Evolutionary conservation across 92 coral and sea anemone species (phyloP), one percentile per base, ranked within the genome.

Genomic region (Siderastrea radians): DNA sequence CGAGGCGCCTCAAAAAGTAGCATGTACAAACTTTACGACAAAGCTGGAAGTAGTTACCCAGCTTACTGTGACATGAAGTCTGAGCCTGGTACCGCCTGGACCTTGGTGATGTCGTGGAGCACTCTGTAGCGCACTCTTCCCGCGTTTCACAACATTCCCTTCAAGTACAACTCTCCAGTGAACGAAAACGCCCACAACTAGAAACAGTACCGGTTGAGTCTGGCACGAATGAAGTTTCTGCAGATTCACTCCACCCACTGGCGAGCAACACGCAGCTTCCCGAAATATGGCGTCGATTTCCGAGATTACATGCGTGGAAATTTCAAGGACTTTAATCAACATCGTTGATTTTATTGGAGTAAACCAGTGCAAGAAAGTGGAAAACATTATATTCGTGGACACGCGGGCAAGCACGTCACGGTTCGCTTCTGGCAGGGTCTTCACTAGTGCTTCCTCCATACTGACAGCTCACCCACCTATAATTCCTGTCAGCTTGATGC

Each of bases 231-330:
- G 94, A 53, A 44, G 16, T 80, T 83, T 12, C 68, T 94, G 60
- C 74, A 83, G 83, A 43, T 72, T 77, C 86, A 91, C 75, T 94
- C 96, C 83, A 94, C 94, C 46, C 94, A 94, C 91, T 94, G 93
- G 94, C 82, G 96, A 48, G 72, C 90, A 16, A 91, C 96, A 70
- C 91, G 96, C 89, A 88, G 91, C 60, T 94, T 73, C 64, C 90
- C 92, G 65, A 74, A 78, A 3, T 54, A 63, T 14, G 89, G 92
- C 47, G 91, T 94, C 48, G 94, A 94, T 71, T 91, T 91, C 88
- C 76, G 78, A 8, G 95, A 93, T 63, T 93, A 89, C 83, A 62
- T 93, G 12, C 79, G 95, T 47, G 93, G 92, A 45, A 90, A 49
- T 51, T 89, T 93, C 68, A 74, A 57, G n/a, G 89, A 85, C 71